Evolutionary conservation across 2,888 invertebrate genomes (phyloP).

Genomic region (Miltochrista miniata): DNA sequence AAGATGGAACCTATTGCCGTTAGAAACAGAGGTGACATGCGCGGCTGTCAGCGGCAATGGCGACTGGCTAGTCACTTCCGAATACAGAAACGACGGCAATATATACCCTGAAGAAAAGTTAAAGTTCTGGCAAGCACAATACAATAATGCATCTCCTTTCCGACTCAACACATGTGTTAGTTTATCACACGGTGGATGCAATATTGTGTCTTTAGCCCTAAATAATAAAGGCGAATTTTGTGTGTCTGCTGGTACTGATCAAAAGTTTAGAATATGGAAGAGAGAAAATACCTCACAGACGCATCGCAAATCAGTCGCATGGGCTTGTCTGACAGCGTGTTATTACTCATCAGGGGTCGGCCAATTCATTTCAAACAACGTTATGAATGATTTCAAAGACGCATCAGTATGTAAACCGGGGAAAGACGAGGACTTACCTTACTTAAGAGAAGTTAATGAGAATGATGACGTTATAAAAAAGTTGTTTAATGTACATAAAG

Average conservation of each 20-base stretch:
- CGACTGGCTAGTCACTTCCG: constrained; percentile 71
- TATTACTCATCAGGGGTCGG: constrained; percentile 73
- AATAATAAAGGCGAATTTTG: constrained; percentile 67
- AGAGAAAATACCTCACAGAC: constrained; percentile 46
- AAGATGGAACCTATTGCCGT: constrained; percentile 66
- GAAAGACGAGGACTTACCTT: constrained; percentile 45
- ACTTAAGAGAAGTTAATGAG: constrained; percentile 42
- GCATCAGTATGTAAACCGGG: constrained; percentile 39
- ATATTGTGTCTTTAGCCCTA: constrained; percentile 63
- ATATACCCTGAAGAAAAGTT: constrained; percentile 72
- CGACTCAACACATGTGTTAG: constrained; percentile 70
- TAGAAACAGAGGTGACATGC: constrained; percentile 74
- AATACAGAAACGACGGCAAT: constrained; percentile 72
- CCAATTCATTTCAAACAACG: constrained; percentile 58
- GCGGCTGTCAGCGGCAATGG: constrained; percentile 68
- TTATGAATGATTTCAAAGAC: constrained; percentile 62
- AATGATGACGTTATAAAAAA: constrained; percentile 58
- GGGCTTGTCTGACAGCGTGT: constrained; percentile 72
- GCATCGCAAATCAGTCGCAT: constrained; percentile 42
- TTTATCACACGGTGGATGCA: constrained; percentile 72
- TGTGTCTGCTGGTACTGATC: constrained; percentile 72
- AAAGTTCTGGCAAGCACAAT: constrained; percentile 65
- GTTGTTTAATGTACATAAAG: constrained; percentile 67
- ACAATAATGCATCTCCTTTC: constrained; percentile 54
- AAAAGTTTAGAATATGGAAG: constrained; percentile 74